These are phyloP conservation scores for Listronotus oregonensis DNA, from an alignment of 1,140 invertebrate genomes.

Conservation along the genomic window DNA sequence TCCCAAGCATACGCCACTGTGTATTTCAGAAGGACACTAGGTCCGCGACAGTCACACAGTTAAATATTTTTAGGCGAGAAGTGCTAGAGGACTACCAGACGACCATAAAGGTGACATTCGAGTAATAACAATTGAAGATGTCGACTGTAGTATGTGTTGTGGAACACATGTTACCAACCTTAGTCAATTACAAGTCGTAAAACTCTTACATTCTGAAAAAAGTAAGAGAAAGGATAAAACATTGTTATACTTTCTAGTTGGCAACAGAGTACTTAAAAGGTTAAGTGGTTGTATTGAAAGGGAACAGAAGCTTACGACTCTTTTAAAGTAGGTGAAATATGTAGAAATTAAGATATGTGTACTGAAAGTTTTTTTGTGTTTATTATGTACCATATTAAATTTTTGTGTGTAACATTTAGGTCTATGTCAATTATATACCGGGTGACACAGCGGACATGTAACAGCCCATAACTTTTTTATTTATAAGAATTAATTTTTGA, in stretches of 20 bases:
- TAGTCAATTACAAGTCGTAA: conserved; percentile 78
- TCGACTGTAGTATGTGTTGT: conserved; percentile 84
- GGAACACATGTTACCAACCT: conserved; percentile 83
- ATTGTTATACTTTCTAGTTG: conserved; percentile 71
- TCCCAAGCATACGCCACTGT: too few species aligned
- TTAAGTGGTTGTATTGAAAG: conserved; percentile 65
- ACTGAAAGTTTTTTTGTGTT: too few species aligned
- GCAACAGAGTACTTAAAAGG: conserved; percentile 66
- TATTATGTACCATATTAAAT: too few species aligned
- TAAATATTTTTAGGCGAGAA: conserved; percentile 37
- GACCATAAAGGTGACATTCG: conserved; percentile 75
- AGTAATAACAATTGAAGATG: conserved; percentile 71
- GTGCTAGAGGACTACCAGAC: conserved; percentile 70
- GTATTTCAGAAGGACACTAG: too few species aligned
- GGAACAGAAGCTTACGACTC: conserved; percentile 68
- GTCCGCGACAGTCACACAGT: too few species aligned
- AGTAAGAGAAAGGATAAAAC: conserved; percentile 76
- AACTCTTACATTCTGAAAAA: conserved; percentile 71
- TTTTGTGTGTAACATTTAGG: too few species aligned
- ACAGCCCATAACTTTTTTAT: too few species aligned
- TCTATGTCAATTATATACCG: too few species aligned
- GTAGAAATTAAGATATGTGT: too few species aligned
- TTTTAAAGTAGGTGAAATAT: conserved; percentile 66
- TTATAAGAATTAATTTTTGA: too few species aligned
- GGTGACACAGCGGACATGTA: too few species aligned